These are phyloP conservation scores for Apocheima hispidaria DNA, from an alignment of 2,888 invertebrate genomes.

Conservation along the genomic window DNA sequence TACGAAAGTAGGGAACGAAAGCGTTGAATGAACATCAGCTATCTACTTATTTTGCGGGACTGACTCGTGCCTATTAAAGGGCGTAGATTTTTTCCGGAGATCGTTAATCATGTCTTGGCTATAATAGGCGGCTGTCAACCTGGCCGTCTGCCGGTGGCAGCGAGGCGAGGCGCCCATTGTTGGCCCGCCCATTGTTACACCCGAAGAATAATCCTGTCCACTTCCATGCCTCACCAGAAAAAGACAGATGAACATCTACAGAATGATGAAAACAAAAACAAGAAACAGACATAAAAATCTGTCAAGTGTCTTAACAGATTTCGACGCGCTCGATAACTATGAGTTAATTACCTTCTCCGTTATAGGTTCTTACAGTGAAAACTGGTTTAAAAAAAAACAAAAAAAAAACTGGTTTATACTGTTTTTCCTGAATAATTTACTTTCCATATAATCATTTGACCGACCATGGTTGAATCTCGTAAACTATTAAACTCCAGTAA, in stretches of 20 bases:
- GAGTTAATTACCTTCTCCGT: too few species aligned
- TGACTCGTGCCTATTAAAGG: slow-evolving; percentile 23
- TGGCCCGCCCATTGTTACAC: slow-evolving; percentile 46
- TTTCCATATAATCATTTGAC: too few species aligned
- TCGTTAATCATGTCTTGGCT: slow-evolving; percentile 57
- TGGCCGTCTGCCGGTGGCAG: slow-evolving; percentile 47
- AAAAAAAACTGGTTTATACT: too few species aligned
- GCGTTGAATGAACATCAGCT: slow-evolving; percentile 6
- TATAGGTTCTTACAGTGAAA: too few species aligned
- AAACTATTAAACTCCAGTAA: too few species aligned
- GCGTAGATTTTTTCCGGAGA: slow-evolving; percentile 48
- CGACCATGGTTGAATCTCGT: too few species aligned
- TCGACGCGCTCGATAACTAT: too few species aligned
- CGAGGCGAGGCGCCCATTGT: slow-evolving; percentile 28
- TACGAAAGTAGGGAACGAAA: slow-evolving; percentile 1
- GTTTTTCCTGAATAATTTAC: too few species aligned
- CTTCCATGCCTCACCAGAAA: slow-evolving; percentile 19
- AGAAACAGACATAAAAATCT: too few species aligned
- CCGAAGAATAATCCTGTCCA: slow-evolving; percentile 46
- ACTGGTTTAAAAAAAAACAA: too few species aligned
- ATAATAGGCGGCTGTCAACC: slow-evolving; percentile 61
- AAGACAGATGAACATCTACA: neutral
- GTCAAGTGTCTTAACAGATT: too few species aligned
- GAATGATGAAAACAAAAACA: neutral
- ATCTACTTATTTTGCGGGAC: slow-evolving; percentile 23